A percentile compares a stretch with the other conserved stretches of the same genome.
Evolutionary conservation across 1,140 invertebrate genomes (phyloP).

Genomic region (Hypothenemus hampei): DNA sequence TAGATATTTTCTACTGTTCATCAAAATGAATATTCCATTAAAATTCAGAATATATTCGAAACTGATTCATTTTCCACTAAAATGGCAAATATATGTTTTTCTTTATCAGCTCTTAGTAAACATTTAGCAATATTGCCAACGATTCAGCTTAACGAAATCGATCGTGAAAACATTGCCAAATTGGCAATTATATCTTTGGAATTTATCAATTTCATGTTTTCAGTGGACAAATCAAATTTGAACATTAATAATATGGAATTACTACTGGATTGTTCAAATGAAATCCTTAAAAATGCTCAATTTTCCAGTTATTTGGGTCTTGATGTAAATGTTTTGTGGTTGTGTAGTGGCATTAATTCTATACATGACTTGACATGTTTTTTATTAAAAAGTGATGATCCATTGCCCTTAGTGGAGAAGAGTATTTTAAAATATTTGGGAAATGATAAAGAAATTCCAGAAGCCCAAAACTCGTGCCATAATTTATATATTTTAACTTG

Average conservation of each 20-base stretch:
- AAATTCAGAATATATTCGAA: constrained; percentile 50
- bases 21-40: constrained; percentile 48
- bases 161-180: constrained; percentile 53
- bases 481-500: constrained; percentile 49
- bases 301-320: constrained; percentile 43
- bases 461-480: constrained; percentile 47
- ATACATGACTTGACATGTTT: constrained; percentile 41
- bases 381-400: constrained; percentile 38
- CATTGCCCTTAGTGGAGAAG: constrained; percentile 37
- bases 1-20: constrained; percentile 32
- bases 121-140: constrained; percentile 40
- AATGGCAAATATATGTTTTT: constrained; percentile 53
- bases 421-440: constrained; percentile 42
- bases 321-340: constrained; percentile 43
- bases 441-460: constrained; percentile 40
- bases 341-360: constrained; percentile 48
- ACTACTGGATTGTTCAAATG: constrained; percentile 44
- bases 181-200: constrained; percentile 60
- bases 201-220: constrained; percentile 46
- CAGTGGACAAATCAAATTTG: constrained; percentile 23
- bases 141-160: constrained; percentile 48
- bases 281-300: constrained; percentile 42
- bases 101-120: constrained; percentile 49
- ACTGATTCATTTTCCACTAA: constrained; percentile 51
- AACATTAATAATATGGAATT: constrained; percentile 34